These are phyloP conservation scores for Parnassius mnemosyne DNA, from an alignment of 2,888 invertebrate genomes.

Conservation along the genomic window DNA sequence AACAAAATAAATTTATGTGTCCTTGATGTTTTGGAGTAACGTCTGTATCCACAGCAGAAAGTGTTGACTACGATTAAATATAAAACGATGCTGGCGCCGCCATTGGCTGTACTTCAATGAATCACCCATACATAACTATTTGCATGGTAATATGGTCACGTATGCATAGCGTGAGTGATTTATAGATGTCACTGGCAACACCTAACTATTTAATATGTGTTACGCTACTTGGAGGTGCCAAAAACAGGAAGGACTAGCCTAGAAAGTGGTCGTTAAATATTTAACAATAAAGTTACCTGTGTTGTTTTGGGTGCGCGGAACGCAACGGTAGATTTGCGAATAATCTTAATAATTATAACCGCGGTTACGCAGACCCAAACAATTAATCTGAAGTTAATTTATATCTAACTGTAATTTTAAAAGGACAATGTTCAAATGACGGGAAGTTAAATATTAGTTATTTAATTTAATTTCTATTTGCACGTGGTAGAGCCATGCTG, in stretches of 20 bases:
- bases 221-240: neutral
- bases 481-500: too few species aligned
- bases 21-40: too few species aligned
- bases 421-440: neutral
- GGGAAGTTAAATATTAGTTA: neutral
- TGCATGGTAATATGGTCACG: neutral
- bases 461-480: too few species aligned
- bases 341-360: neutral
- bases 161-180: conserved; percentile 22
- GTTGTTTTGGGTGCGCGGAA: conserved; percentile 8
- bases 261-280: conserved; percentile 24
- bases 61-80: too few species aligned
- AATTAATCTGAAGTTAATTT: neutral
- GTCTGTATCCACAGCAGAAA: too few species aligned
- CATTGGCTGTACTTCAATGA: too few species aligned
- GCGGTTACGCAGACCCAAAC: neutral
- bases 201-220: conserved; percentile 16
- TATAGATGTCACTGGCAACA: conserved; percentile 16
- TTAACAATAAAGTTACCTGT: conserved; percentile 5
- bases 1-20: too few species aligned
- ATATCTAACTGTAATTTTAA: neutral
- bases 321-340: conserved; percentile 3
- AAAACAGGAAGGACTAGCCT: conserved; percentile 14
- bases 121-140: too few species aligned
- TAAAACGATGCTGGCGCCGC: too few species aligned